phyloP scores from a whole-genome alignment of 2,797 vertebrate genomes.

The Thunnus albacares region DNA sequence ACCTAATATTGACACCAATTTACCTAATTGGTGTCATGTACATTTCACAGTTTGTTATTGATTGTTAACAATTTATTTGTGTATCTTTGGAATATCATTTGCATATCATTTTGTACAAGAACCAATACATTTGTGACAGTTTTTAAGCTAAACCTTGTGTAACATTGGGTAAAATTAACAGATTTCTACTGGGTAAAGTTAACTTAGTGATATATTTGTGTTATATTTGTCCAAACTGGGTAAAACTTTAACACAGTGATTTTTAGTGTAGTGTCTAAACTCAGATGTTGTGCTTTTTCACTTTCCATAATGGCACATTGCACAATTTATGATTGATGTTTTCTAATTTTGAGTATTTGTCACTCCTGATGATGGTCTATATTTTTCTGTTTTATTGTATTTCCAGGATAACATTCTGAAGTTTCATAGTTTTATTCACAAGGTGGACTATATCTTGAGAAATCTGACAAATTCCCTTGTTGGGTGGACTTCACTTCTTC shows the following conservation, averaged over 20 bases:
- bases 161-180: too few species aligned
- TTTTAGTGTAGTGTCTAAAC: not conserved
- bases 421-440: not conserved
- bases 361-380: not conserved
- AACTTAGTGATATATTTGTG: too few species aligned
- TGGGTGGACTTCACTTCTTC: not conserved
- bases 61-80: not conserved
- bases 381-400: constrained; percentile 13
- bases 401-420: constrained; percentile 11
- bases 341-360: not conserved
- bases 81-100: not conserved
- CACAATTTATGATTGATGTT: not conserved
- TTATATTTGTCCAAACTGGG: too few species aligned
- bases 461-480: not conserved
- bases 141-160: too few species aligned
- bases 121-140: too few species aligned
- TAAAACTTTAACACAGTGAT: too few species aligned
- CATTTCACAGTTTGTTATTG: not conserved
- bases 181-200: too few species aligned
- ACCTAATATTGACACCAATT: too few species aligned
- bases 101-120: too few species aligned
- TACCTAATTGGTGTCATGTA: too few species aligned
- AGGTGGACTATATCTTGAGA: not conserved
- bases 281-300: not conserved
- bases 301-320: not conserved